These are phyloP conservation scores for Magallana nippona DNA, from an alignment of 2,888 invertebrate species.

Conservation along the genomic window DNA sequence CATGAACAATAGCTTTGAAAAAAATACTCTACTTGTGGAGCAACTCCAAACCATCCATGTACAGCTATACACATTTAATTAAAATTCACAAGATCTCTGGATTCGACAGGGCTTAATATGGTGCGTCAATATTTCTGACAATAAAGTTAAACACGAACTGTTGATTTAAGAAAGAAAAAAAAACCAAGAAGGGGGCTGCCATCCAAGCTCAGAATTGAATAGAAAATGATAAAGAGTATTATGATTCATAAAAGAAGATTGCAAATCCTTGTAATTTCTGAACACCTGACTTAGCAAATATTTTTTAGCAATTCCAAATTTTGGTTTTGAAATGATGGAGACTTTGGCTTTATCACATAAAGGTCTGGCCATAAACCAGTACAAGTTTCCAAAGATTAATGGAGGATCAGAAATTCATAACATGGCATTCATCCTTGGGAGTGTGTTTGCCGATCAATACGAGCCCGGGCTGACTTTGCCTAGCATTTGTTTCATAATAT, in stretches of 20 bases:
- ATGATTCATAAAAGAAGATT: conserved; percentile 6
- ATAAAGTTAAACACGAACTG: neutral
- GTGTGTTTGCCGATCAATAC: conserved; percentile 16
- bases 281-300: neutral
- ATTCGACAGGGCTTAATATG: neutral
- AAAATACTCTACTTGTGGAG: no score
- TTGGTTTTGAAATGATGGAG: conserved; percentile 14
- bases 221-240: conserved; percentile 14
- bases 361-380: conserved; percentile 1
- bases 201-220: conserved; percentile 5
- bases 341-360: neutral
- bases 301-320: neutral
- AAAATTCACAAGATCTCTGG: conserved; percentile 1
- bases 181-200: conserved; percentile 1
- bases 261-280: neutral
- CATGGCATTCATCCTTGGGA: conserved; percentile 7
- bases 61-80: neutral
- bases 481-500: conserved; percentile 12
- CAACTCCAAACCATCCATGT: neutral
- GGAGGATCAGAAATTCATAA: conserved; percentile 28
- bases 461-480: neutral
- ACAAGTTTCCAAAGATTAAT: conserved; percentile 16
- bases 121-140: conserved; percentile 23
- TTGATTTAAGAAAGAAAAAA: neutral
- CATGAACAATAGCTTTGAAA: no score